Base-by-base conservation (phyloP, 1,140 invertebrate genomes). In the Pseudomyrmex sp. region DNA sequence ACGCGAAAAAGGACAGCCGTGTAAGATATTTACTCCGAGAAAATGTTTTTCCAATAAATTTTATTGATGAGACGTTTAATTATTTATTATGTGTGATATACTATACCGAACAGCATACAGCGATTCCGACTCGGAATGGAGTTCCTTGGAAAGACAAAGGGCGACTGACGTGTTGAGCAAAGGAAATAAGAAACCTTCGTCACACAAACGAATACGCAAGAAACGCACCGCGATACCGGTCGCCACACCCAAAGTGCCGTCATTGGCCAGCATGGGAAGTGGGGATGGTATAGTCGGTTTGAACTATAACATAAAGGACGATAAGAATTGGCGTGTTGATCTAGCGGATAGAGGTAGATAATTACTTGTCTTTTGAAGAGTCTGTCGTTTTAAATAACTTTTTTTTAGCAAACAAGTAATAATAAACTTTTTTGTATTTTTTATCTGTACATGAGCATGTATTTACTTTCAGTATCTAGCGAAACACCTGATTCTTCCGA, bases 41-140 rank as follows among this genome's bases (percentile, higher is more conserved):
- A 8, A 10, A 8, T 52, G 50, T 8, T 7, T 46, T 15, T 46
- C 44, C 18, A 1, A 4, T 73, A 68, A 59, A 52, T 44, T 52
- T 46, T 54, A 20, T 1, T 20, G 13, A 7, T 26, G 18, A 44
- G 26, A 7, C 12, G 46, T 13, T 8, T 18, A 59, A 79, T 61
- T 50, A 80, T 50, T 70, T 9, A 59, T 3, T 48, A 18, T 18
- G 48, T 20, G 35, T 35, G 35, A 35, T 65, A 2, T 10, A 59
- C 20, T 69, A 23, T 79, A 12, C 15, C 8, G 44, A 69, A 59
- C 91, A 96, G 97, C 96, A 63, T 97, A 97, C 92, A 97, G 97
- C 44, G 97, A 98, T 92, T 98, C 97, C 20, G 97, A 98, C 92
- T 98, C 97, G 87, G 98, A 98, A 75, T 97, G 97, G 93, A 98